Conservation (phyloP, 2,113 vertebrate genomes). For the Cisticola juncidis region DNA sequence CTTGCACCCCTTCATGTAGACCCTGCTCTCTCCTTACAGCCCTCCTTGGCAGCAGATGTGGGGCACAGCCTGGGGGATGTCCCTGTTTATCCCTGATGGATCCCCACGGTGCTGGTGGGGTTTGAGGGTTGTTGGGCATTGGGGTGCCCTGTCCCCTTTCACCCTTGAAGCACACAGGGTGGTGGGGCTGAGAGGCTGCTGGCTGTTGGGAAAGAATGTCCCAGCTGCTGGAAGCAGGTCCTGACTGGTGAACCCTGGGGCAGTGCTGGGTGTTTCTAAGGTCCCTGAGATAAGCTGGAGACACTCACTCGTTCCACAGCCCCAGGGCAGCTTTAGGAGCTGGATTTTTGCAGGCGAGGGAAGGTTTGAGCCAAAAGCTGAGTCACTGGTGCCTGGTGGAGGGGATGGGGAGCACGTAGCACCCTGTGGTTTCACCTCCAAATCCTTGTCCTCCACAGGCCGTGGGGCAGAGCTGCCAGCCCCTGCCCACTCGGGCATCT, state of each 20-base stretch:
- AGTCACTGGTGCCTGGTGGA: not conserved
- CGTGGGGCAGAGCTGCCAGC: not conserved
- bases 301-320: not conserved
- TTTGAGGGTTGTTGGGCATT: no score
- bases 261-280: not conserved
- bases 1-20: rapidly evolving
- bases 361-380: not conserved
- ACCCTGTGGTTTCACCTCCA: not conserved
- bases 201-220: not conserved
- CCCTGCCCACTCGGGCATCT: rapidly evolving
- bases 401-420: not conserved
- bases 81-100: not conserved
- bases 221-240: not conserved
- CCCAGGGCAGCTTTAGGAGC: not conserved
- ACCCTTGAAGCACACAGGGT: no score
- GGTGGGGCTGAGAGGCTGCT: not conserved
- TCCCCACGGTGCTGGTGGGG: rapidly evolving
- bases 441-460: not conserved
- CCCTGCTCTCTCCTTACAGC: rapidly evolving
- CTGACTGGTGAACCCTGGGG: not conserved
- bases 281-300: not conserved
- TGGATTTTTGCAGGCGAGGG: not conserved
- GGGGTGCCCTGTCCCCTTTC: not conserved
- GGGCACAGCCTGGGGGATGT: not conserved
- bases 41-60: not conserved